Percentiles rank a stretch among this genome's conserved stretches.
Evolutionary conservation across 2,797 vertebrate genomes (phyloP).

Genomic region (Tympanoctomys barrerae): DNA sequence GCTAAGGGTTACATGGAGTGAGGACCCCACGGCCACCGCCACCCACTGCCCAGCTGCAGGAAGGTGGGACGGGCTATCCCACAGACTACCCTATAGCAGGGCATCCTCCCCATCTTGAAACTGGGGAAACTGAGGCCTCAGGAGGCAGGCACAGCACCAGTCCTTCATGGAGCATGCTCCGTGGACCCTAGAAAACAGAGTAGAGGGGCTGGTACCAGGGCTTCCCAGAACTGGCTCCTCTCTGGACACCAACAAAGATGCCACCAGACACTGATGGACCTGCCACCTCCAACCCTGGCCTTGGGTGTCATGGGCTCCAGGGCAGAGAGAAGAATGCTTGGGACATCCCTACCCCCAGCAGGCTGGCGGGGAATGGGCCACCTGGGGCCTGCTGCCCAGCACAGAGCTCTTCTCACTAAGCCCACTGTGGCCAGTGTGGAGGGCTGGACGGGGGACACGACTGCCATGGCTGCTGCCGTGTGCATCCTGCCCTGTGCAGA

Average conservation of each 20-base stretch:
- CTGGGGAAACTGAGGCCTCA: neutral
- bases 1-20: accelerated
- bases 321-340: neutral
- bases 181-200: neutral
- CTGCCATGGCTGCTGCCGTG: neutral
- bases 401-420: neutral
- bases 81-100: neutral
- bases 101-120: no score
- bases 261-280: no score
- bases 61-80: neutral
- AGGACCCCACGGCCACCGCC: neutral
- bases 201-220: neutral
- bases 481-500: neutral
- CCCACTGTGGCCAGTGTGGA: neutral
- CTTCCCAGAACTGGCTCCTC: neutral
- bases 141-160: neutral
- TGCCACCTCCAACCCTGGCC: neutral
- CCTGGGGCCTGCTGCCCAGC: no score
- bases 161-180: neutral
- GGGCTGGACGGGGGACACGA: neutral
- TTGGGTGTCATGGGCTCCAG: neutral
- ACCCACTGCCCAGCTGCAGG: neutral
- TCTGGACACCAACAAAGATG: neutral
- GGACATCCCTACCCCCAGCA: neutral
- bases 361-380: neutral